Percentiles rank a stretch among this genome's conserved stretches.
Evolutionary conservation across 2,888 invertebrate genomes (phyloP).

Genomic region (Nemapogon koenigi): DNA sequence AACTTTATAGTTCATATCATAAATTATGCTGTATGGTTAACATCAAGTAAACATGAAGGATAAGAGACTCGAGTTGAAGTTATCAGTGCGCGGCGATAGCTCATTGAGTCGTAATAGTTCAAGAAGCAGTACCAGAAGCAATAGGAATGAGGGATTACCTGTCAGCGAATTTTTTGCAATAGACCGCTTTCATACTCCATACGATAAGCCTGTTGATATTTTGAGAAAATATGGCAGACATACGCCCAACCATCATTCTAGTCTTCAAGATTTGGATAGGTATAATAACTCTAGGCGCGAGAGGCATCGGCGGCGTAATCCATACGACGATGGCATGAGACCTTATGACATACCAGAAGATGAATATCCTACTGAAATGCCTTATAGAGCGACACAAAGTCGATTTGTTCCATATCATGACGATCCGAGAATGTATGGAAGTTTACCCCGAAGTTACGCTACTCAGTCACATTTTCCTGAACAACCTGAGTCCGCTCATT

Average conservation of each 20-base stretch:
- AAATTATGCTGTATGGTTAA: too few relatives aligned
- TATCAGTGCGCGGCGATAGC: constrained; percentile 56
- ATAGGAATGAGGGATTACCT: constrained; percentile 37
- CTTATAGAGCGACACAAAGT: constrained; percentile 6
- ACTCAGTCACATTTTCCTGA: constrained; percentile 2
- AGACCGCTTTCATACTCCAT: constrained; percentile 44
- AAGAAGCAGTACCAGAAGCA: constrained; percentile 48
- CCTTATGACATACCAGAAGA: constrained; percentile 1
- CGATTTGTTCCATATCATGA: constrained; percentile 5
- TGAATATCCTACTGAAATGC: constrained; percentile 1
- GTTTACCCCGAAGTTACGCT: neutral
- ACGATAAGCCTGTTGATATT: constrained; percentile 45
- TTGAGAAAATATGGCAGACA: constrained; percentile 39
- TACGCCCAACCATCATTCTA: constrained; percentile 38
- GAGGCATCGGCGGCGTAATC: neutral
- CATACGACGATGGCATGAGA: neutral
- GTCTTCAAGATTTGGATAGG: constrained; percentile 43
- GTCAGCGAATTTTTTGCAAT: constrained; percentile 52
- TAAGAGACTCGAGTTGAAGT: constrained; percentile 52
- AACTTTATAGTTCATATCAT: too few relatives aligned
- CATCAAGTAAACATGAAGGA: constrained; percentile 40
- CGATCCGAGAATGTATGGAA: neutral
- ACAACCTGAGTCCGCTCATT: constrained; percentile 21
- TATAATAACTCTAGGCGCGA: constrained; percentile 27
- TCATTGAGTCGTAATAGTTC: constrained; percentile 43